Evolutionary conservation across 2,113 vertebrate species (phyloP), one percentile per base, ranked within the genome.

Genomic region (Brachypteracias leptosomus): DNA sequence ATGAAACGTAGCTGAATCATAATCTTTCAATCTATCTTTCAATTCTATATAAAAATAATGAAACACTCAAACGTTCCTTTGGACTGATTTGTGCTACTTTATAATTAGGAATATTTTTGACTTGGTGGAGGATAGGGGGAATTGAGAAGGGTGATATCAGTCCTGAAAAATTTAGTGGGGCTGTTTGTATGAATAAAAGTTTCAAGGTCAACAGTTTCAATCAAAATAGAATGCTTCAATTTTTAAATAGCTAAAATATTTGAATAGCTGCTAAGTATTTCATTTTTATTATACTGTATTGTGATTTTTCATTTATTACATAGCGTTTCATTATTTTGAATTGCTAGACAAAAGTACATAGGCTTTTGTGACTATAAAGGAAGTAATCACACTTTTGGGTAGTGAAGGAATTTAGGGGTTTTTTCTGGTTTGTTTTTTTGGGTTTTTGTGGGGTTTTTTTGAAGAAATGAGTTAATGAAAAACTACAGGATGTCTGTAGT

Each of bases 51-150:
- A 85, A 92, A 82, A 54, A 35, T 31, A 71, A n/a, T 17, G 74
- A 17, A 86, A 7, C 13, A 72, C 8, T 42, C 19, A 76, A 72
- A 59, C 59, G 7, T 59, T 7, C 9, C 54, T 90, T 55, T 65
- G 33, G 13, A 40, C 9, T 80, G 17, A 59, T 59, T 25, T 68
- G 10, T 26, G 24, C 7, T 51, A 35, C 19, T 11, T 67, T 73
- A 38, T 28, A 67, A 66, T 44, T 66, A 58, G 3, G 7, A 70
- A 73, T 42, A 4, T 5, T 35, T 82, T 74, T 18, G 3, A 59
- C 35, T 55, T 2, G 2, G 2, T 0, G 3, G 15, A 42, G 14
- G 28, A 10, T 11, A 13, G n/a, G n/a, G 14, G 59, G n/a, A 14
- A 36, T 21, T 61, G 10, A 12, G 3, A 46, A 7, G 4, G 11